Conservation (phyloP, 2,797 vertebrate species). For the Helicolenus hilgendorfi region DNA sequence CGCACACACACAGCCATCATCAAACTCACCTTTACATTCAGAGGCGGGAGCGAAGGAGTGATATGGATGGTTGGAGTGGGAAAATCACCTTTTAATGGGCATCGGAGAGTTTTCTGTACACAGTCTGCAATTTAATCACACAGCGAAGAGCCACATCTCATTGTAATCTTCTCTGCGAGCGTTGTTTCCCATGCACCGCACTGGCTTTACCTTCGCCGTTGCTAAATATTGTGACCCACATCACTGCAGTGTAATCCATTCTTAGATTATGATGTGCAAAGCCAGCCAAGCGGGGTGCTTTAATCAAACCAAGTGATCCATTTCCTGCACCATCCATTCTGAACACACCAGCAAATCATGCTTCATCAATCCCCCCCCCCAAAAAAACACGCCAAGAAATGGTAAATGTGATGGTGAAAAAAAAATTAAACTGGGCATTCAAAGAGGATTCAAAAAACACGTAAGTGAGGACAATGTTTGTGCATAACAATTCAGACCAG, state of each 20-base stretch:
- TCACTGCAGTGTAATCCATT: slow-evolving; percentile 84
- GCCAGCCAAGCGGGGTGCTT: slow-evolving; percentile 79
- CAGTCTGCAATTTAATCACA: slow-evolving; percentile 55
- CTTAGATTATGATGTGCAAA: slow-evolving; percentile 84
- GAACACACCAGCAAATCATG: slow-evolving; percentile 72
- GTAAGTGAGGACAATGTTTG: not conserved
- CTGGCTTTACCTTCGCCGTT: slow-evolving; percentile 54
- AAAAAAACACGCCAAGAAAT: slow-evolving; percentile 61
- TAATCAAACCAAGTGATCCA: slow-evolving; percentile 87
- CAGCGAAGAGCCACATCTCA: slow-evolving; percentile 21
- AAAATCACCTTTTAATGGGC: slow-evolving; percentile 65
- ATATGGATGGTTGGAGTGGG: slow-evolving; percentile 41
- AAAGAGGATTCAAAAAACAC: slow-evolving; percentile 24
- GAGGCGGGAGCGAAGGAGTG: slow-evolving; percentile 15
- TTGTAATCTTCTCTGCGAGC: slow-evolving; percentile 25
- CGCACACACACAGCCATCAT: not conserved
- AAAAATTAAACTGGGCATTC: slow-evolving; percentile 33
- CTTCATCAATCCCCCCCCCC: slow-evolving; percentile 52
- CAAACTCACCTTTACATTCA: slow-evolving; percentile 54
- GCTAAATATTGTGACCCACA: slow-evolving; percentile 86
- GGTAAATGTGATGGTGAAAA: slow-evolving; percentile 47
- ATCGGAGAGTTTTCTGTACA: slow-evolving; percentile 36
- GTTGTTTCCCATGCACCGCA: slow-evolving; percentile 35
- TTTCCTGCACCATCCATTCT: slow-evolving; percentile 78
- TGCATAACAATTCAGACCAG: not conserved